Evolutionary conservation across 2,888 invertebrate genomes (phyloP), one percentile per base, ranked within the genome.

Genomic region (Lutraria lutraria): DNA sequence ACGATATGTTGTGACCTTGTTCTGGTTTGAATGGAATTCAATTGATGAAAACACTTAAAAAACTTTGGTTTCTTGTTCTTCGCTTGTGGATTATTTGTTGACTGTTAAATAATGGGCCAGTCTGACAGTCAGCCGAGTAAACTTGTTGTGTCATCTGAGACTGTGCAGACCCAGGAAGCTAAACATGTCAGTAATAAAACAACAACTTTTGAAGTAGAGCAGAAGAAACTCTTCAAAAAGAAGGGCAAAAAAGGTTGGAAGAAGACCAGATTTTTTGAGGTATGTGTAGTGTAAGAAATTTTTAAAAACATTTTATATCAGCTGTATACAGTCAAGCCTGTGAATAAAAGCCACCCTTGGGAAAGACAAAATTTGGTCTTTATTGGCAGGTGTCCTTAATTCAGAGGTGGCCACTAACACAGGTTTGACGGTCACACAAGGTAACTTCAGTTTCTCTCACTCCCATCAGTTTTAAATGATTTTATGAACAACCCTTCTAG

Each of bases 191-290:
- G 60, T 19, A 84, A 72, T 63, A 88, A 88, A 54, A 60, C 82
- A 16, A 82, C 82, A 19, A 34, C 88, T n/a, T 85, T 88, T 13
- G 92, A 92, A 79, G 19, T 83, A 79, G 92, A 90, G 43, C 85
- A 89, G 63, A 90, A 88, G 60, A 85, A 83, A 53, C 60, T 88
- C 79, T 84, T 86, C 31, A 91, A 88, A 81, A 91, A 91, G 86
- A 87, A 85, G 52, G 86, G 83, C 21, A 90, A 90, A 76, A 92
- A 92, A 72, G 52, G 86, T 15, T 89, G 92, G 90, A 92, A 92
- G 88, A 92, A 90, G 81, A 92, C 92, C 8, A 81, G 89, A 29
- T 92, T 92, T 43, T 83, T 52, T 80, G 92, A 92, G 92, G 92
- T 92, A 92, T 25, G 91, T 79, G 63, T 25, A 43, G 8, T 43